Base-by-base conservation (phyloP, 2,888 invertebrate genomes). In the Lissocephala sabroskyi region DNA sequence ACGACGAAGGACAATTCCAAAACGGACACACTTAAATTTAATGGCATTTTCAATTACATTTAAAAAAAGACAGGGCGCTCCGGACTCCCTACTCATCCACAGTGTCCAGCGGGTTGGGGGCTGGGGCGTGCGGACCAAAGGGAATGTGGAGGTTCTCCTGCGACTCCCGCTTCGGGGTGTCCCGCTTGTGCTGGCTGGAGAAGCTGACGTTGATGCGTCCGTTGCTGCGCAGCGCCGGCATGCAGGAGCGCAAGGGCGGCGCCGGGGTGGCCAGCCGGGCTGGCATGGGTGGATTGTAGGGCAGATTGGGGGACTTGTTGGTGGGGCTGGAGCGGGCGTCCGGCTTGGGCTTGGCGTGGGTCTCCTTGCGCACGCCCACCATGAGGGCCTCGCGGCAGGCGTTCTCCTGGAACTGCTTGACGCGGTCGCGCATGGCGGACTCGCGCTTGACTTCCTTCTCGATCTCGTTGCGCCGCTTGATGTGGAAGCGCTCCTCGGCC, bases 81-180 rank as follows among this genome's bases (percentile, higher is more conserved):
- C 29, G 10, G 5, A 26, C 16, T 11, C 2, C 44, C 52, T 13
- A 65, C 41, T 63, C 66, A 43, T 63, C 59, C 6, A 59, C 52
- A n/a, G 66, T 54, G 13, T 65, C 70, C 62, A 65, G 57, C 16
- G 52, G 52, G 30, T 51, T 60, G 11, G 3, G 3, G 23, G 3
- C 23, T 23, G 4, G 14, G 2, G 14, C 10, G 16, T 59, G 51
- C 10, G 64, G 57, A 2, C 54, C 53, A 32, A 80, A 79, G 3
- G 75, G 66, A 29, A 58, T 59, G 11, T 62, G 60, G 1, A 70
- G 23, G 5, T 62, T 68, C 14, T 65, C 61, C 45, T 79, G 82
- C 1, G 85, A 84, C 52, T 84, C 84, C 11, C 84, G 66, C 51
- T 82, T 84, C 0, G 84, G 84, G 1, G 80, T 81, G 1, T 51